Evolutionary conservation across 2,797 vertebrate genomes (phyloP), one percentile per base, ranked within the genome.

Genomic region (Dallia pectoralis): DNA sequence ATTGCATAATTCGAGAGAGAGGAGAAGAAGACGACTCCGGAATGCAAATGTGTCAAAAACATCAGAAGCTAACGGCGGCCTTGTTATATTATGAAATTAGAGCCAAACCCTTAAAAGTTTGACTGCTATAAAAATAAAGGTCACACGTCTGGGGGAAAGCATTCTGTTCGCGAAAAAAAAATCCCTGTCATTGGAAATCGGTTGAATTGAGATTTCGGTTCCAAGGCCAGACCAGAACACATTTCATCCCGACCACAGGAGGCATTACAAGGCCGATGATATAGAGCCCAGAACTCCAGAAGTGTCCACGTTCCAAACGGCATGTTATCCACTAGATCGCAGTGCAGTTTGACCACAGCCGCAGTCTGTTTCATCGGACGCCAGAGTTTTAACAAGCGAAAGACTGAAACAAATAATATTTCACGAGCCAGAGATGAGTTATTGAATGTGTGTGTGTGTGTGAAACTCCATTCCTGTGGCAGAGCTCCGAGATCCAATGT

Each of bases 21-120:
- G 53, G 53, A 56, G 33, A 70, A 62, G 79, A 44, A 79, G 76
- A 77, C 59, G 40, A 69, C 66, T 66, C 4, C 47, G 30, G 62
- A 71, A 67, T 67, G 48, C 22, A 36, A 76, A 76, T 67, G 64
- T 75, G 77, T 48, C 74, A 81, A 89, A 79, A 86, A 56, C 53
- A 12, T 49, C 62, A 49, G 62, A 29, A 65, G 9, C 4, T 1
- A 63, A 22, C 9, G 62, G 69, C 59, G 64, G 61, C 72, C 72
- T 71, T 69, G 70, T 78, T 88, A 77, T 89, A 87, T 89, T 81
- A 88, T 86, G 78, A 81, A 89, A 81, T 69, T 85, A 70, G 86
- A 74, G 44, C 9, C 74, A 59, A 83, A 82, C 59, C 83, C 85
- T 79, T 56, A 87, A 81, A 77, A 84, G 76, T 64, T 73, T 70